Base-by-base conservation (phyloP, 1,140 invertebrate species). In the Drosophila tristis region DNA sequence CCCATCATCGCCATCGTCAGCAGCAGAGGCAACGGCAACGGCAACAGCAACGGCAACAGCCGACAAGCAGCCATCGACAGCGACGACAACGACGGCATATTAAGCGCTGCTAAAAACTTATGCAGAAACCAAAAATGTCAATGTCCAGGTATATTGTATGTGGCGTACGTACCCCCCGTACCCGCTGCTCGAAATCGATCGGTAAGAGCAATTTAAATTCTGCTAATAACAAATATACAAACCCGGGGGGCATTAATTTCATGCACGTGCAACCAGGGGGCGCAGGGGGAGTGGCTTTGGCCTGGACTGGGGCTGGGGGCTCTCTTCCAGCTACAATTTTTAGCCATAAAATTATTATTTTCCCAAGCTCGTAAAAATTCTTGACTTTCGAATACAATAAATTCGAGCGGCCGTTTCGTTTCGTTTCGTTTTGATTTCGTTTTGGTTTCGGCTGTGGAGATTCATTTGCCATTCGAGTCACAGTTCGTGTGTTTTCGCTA, bases 301-400 rank as follows among this genome's bases (percentile, higher is more conserved):
- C 31, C 20, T 20, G 20, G 20, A 5, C 26, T 26, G 5, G 0
- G 26, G 26, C 26, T 26, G 20, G 20, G 20, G 4, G 23, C 23
- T 25, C 29, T 31, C 29, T 31, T 31, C 29, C 35, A 39, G 53
- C 51, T 59, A 75, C 64, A 64, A 74, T 65, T 84, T 89, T 90
- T 89, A 65, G 50, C 67, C 84, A 89, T 89, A 80, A 89, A 89
- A 80, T 89, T 89, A 89, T 89, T 89, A 89, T 89, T 89, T 89
- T 89, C 84, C 85, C 84, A 89, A 89, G 84, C 84, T 89, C 84
- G 73, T 89, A 89, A 89, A 89, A 89, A 89, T 80, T 89, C 85
- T 84, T 74, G 85, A 80, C 79, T 89, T 89, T 87, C 77, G 74
- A 87, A 87, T 65, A 59, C 74, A 71, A 87, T 82, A 68, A 87